Percentiles rank a stretch among this genome's conserved stretches.
Conservation (phyloP, 2,797 vertebrate genomes). For the Erpetoichthys calabaricus region DNA sequence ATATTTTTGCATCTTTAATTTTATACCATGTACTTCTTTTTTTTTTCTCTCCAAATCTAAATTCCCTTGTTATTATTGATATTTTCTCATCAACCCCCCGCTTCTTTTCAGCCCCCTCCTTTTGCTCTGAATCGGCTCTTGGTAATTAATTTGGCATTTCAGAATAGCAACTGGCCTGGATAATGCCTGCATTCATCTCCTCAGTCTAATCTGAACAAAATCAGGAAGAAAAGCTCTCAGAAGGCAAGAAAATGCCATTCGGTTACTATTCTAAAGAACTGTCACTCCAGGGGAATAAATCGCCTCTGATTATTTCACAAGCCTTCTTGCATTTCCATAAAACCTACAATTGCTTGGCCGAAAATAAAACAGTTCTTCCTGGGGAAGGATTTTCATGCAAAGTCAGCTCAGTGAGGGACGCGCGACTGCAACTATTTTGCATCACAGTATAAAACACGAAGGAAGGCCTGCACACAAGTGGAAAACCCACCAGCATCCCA, state of each 20-base stretch:
- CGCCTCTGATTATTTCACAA: conserved; percentile 47
- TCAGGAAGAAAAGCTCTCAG: conserved; percentile 62
- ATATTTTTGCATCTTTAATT: background rate
- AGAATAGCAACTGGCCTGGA: conserved; percentile 59
- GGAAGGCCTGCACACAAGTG: background rate
- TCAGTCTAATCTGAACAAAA: conserved; percentile 60
- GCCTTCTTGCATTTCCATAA: conserved; percentile 44
- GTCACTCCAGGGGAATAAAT: conserved; percentile 57
- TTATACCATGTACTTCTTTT: background rate
- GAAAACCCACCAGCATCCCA: too few relatives aligned
- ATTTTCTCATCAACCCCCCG: conserved; percentile 28
- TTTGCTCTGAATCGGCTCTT: conserved; percentile 49
- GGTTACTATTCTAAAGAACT: conserved; percentile 59
- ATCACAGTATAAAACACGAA: background rate
- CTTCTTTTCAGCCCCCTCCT: conserved; percentile 25
- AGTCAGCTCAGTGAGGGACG: background rate
- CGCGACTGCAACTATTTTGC: background rate
- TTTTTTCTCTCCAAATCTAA: background rate
- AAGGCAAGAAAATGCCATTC: conserved; percentile 63
- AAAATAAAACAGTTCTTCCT: conserved; percentile 4
- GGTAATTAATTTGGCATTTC: conserved; percentile 69
- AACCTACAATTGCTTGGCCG: conserved; percentile 24
- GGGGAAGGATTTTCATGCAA: conserved; percentile 2
- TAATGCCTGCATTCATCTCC: conserved; percentile 64
- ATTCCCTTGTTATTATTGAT: conserved; percentile 2